These are phyloP conservation scores for Lerema accius DNA, from an alignment of 1,140 invertebrate genomes.

Conservation along the genomic window DNA sequence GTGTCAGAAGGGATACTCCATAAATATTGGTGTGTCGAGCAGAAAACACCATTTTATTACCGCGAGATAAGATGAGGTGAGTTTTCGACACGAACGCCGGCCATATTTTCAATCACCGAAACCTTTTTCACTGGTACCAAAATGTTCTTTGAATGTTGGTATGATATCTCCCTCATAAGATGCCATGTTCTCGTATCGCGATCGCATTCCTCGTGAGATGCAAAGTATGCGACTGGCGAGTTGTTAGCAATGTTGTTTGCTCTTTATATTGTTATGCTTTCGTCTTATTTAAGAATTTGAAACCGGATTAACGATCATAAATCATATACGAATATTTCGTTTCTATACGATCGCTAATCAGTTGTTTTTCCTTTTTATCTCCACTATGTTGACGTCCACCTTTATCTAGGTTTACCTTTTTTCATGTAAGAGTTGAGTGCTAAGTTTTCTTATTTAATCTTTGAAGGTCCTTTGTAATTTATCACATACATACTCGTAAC, in stretches of 20 bases:
- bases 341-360: not conserved
- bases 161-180: slow-evolving; percentile 32
- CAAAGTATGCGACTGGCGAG: slow-evolving; percentile 23
- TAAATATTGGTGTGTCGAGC: slow-evolving; percentile 28
- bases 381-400: too few species aligned
- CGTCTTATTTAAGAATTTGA: not conserved
- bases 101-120: slow-evolving; percentile 30
- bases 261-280: slow-evolving; percentile 3
- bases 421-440: too few species aligned
- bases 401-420: too few species aligned
- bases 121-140: slow-evolving; percentile 21
- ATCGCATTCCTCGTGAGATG: slow-evolving; percentile 24
- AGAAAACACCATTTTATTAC: slow-evolving; percentile 30
- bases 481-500: too few species aligned
- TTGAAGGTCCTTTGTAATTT: too few species aligned
- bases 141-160: slow-evolving; percentile 22
- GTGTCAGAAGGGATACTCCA: slow-evolving; percentile 7
- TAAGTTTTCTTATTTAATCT: too few species aligned
- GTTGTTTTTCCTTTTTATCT: too few species aligned
- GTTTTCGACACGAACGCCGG: slow-evolving; percentile 23
- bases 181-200: slow-evolving; percentile 26
- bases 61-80: slow-evolving; percentile 24
- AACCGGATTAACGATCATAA: not conserved
- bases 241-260: slow-evolving; percentile 25
- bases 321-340: too few species aligned